Base-by-base conservation (phyloP, 2,113 vertebrate genomes). In the Hypocryptadius cinnamomeus region DNA sequence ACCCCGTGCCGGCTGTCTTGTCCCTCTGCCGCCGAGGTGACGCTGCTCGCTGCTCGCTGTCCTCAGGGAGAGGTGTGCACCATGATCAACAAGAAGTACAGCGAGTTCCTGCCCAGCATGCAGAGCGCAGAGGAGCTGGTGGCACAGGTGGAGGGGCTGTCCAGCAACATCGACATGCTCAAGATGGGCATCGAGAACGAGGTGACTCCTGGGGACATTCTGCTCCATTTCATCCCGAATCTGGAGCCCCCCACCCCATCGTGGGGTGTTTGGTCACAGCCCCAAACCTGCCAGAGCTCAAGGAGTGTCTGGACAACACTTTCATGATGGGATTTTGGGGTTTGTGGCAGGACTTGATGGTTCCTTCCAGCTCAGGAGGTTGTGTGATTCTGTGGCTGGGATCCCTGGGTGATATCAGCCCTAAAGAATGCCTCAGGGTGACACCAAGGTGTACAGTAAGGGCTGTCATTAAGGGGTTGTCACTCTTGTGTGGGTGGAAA, bases 81-180 rank as follows among this genome's bases (percentile, higher is more conserved):
- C 92, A 97, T 99, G 98, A 98, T 99, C 47, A 99, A 97, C 96
- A 99, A 98, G 90, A 98, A 98, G 68, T 99, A 99, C 39, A 94
- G 66, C 30, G 99, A 99, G 91, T 99, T 99, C 95, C 96, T 99
- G 63, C 99, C 99, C 9, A 98, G 98, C 96, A 95, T 99, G 96
- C 98, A 98, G 77, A 98, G 95, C 8, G 98, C 99, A 1, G 98
- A 99, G 92, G 98, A 98, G 6, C 83, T 99, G 45, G 98, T 98
- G 95, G 35, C 95, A 0, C 98, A 98, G 73, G 98, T 99, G 79
- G 98, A 98, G 3, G 85, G 97, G 9, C 97, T 99, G 4, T 97
- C 96, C 84, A 94, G 85, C 93, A 98, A 97, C 92, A 98, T 99
- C 53, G 98, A 98, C 60, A 70, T 93, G 50, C 97, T 99, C 42